Evolutionary conservation across 2,797 vertebrate genomes (phyloP), one percentile per base, ranked within the genome.

Genomic region (Ambastaia sidthimunki): DNA sequence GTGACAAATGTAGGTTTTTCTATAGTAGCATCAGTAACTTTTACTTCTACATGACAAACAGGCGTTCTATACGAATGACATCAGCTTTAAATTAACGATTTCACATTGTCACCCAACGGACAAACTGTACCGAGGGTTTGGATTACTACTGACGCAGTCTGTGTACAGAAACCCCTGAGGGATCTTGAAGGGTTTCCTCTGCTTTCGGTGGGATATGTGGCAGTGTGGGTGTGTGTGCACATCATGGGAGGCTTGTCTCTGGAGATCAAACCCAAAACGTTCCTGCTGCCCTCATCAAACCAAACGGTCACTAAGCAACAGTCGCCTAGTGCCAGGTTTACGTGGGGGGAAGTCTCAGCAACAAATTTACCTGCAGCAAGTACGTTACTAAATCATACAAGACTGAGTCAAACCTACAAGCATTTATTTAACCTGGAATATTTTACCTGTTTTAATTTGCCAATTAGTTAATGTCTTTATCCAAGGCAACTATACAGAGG

Each of bases 161-260:
- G n/a, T 19, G 52, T 18, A 18, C 23, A 60, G 21, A 13, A 31
- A 31, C 31, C 59, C 47, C 62, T 11, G 31, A n/a, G 13, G 7
- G 34, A 47, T 57, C 63, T 57, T 7, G 28, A 67, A 76, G 65
- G 21, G 21, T 16, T 68, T 76, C 52, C 50, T 44, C 63, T 74
- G 73, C 18, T 73, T 76, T 71, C 55, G 52, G 73, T 41, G 48
- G 74, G 66, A 77, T 78, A 19, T 73, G 41, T 18, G 37, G 52
- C 44, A n/a, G 31, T 50, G 62, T 37, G 59, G 47, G 25, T 67
- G 71, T 65, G 1, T 91, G 88, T 90, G 91, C 89, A 25, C 21
- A 16, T 50, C 41, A 57, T 47, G 54, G 21, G 44, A 37, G n/a
- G 28, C 23, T 41, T 23, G 71, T 66, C 71, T 59, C 71, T 16